phyloP scores from a whole-genome alignment of 53 echinoderm and acorn worm genomes.

The Echinometra lucunter region DNA sequence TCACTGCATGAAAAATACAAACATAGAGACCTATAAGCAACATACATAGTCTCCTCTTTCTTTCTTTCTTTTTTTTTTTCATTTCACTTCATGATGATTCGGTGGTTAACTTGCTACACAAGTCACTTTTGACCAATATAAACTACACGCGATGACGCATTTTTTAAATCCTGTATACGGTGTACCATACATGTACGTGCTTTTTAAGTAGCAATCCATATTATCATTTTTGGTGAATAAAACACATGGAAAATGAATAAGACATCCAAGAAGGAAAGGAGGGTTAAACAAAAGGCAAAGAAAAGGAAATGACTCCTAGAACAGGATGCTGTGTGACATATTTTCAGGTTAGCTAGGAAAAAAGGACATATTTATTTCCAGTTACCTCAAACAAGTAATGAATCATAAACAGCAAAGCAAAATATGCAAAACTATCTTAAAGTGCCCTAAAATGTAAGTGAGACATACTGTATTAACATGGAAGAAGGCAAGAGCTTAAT shows the following conservation, averaged over 20 bases:
- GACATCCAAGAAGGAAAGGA: neutral
- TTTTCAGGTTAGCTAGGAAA: neutral
- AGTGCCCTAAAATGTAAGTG: no score
- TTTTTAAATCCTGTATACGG: no score
- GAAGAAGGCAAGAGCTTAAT: no score
- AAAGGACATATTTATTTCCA: neutral
- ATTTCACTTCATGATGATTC: neutral
- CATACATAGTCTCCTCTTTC: no score
- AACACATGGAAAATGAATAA: neutral
- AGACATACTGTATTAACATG: no score
- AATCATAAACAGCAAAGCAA: neutral
- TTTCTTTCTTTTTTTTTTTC: no score
- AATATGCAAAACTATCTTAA: no score
- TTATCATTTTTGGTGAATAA: neutral
- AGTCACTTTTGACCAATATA: no score
- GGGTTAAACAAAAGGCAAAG: neutral
- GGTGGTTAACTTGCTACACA: neutral
- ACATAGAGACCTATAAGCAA: no score
- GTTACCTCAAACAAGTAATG: neutral
- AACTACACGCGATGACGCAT: no score
- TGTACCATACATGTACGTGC: neutral
- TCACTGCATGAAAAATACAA: no score
- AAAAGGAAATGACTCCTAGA: neutral
- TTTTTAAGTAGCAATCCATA: neutral
- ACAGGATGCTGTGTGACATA: conserved; percentile 17